These are phyloP conservation scores for Cantharis flavilabris DNA, from an alignment of 2,888 invertebrate genomes.

Conservation along the genomic window DNA sequence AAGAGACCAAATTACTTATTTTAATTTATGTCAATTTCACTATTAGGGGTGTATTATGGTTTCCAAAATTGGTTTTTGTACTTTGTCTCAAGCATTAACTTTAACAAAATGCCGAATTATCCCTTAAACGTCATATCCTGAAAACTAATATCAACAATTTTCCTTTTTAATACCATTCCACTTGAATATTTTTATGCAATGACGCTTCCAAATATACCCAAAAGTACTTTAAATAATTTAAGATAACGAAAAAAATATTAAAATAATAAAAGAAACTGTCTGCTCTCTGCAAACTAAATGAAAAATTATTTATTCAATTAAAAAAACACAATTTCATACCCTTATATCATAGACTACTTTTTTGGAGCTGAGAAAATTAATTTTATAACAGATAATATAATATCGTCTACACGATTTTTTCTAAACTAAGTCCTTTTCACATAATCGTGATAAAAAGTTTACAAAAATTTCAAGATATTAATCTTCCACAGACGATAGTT, in stretches of 20 bases:
- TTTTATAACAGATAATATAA: no score
- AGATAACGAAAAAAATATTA: background rate
- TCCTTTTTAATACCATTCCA: background rate
- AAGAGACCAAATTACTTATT: constrained; percentile 1
- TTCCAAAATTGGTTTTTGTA: background rate
- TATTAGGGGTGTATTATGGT: background rate
- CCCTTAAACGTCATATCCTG: background rate
- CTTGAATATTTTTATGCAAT: background rate
- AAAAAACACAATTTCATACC: no score
- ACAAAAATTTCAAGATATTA: no score
- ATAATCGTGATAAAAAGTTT: no score
- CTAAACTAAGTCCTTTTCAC: no score
- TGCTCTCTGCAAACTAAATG: background rate
- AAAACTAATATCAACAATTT: background rate
- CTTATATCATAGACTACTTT: no score
- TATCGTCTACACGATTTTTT: no score
- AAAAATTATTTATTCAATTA: no score
- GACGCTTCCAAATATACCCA: background rate
- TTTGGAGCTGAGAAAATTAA: no score
- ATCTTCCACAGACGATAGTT: no score
- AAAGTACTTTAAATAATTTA: background rate
- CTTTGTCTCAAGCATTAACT: background rate
- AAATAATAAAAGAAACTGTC: background rate
- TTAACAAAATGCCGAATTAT: background rate
- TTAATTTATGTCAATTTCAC: constrained; percentile 2